Conservation (phyloP, 1,140 invertebrate species). For the Hyles vespertilio region DNA sequence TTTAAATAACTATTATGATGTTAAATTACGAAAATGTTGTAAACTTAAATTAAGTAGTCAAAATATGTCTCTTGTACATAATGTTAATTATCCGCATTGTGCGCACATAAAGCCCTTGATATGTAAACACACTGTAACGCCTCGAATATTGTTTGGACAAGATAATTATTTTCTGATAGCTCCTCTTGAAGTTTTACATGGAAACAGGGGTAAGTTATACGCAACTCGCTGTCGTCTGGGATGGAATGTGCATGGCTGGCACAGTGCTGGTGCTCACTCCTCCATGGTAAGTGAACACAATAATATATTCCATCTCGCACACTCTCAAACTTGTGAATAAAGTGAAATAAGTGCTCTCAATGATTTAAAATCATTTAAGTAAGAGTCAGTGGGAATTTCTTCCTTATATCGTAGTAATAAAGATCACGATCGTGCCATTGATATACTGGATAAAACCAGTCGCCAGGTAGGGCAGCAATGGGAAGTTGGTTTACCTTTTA, state of each 20-base stretch:
- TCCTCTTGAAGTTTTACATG: not conserved
- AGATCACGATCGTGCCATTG: not conserved
- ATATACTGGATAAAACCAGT: not conserved
- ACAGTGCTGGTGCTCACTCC: not conserved
- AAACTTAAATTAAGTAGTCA: not conserved
- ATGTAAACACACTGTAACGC: not conserved
- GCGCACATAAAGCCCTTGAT: not conserved
- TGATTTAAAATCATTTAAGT: not conserved
- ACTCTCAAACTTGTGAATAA: not conserved
- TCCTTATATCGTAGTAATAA: too few species aligned
- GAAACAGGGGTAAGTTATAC: not conserved
- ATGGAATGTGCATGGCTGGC: not conserved
- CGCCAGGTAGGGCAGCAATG: not conserved
- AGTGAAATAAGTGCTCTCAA: not conserved
- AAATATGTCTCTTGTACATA: not conserved
- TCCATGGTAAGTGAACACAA: not conserved
- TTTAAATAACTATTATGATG: not conserved
- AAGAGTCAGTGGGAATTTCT: not conserved
- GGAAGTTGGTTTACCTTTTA: not conserved
- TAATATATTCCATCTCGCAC: constrained; percentile 1
- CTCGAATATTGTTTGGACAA: not conserved
- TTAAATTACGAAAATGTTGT: not conserved
- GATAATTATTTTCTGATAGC: constrained; percentile 3
- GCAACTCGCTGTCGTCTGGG: not conserved
- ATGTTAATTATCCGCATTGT: not conserved